phyloP scores from a whole-genome alignment of 1,140 invertebrate genomes.

The Philopotamus ludificatus region DNA sequence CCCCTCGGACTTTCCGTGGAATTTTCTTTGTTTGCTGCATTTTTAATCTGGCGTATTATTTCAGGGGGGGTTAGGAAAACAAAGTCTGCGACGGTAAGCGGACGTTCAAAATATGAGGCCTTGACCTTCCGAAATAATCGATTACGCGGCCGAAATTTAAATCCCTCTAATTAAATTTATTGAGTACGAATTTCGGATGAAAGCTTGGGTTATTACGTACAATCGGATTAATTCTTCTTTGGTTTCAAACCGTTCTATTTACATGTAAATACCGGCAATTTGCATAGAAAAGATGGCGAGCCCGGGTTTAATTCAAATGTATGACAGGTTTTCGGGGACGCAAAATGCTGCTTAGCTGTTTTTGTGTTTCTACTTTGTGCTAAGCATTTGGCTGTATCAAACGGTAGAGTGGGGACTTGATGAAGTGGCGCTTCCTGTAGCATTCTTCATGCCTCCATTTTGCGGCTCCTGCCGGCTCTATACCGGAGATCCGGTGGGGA shows the following conservation, averaged over 20 bases:
- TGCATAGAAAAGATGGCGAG: neutral
- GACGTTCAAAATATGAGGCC: neutral
- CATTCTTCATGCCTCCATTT: too few species aligned
- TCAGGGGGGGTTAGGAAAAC: neutral
- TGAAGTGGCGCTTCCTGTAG: too few species aligned
- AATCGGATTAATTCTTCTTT: neutral
- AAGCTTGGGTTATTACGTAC: neutral
- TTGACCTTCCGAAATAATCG: neutral
- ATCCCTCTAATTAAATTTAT: neutral
- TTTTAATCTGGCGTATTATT: neutral
- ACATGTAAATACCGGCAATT: neutral
- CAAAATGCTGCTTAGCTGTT: too few species aligned
- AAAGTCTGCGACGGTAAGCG: neutral
- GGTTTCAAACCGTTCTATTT: neutral
- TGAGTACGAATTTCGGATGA: neutral
- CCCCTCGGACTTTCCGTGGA: slow-evolving; percentile 5
- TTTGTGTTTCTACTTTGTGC: too few species aligned
- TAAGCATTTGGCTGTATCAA: too few species aligned
- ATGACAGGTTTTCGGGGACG: neutral
- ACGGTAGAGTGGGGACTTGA: too few species aligned
- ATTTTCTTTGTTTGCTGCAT: slow-evolving; percentile 18
- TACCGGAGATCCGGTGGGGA: too few species aligned
- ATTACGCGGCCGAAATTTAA: neutral
- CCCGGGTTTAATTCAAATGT: neutral
- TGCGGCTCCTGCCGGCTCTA: too few species aligned